Conservation (phyloP, 1,140 invertebrate genomes). For the Eriocheir sinensis region DNA sequence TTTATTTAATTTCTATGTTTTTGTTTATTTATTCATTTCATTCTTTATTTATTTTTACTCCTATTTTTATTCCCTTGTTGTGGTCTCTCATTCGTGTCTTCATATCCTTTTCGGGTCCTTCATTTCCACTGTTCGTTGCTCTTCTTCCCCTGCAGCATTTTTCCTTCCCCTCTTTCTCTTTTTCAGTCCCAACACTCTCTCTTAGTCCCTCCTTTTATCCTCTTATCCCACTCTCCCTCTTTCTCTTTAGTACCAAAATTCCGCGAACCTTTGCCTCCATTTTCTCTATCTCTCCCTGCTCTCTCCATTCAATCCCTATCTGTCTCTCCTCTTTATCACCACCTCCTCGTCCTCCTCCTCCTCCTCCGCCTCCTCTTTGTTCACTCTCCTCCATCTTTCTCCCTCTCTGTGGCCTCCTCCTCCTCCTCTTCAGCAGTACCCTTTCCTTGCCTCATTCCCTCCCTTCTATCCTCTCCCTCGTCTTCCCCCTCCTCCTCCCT, state of each 20-base stretch:
- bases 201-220: not conserved
- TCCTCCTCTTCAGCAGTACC: not conserved
- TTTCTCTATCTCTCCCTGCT: not conserved
- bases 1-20: not conserved
- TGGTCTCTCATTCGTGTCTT: not conserved
- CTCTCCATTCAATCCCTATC: not conserved
- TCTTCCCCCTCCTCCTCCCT: not conserved
- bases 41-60: no score
- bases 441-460: not conserved
- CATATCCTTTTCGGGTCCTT: not conserved
- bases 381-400: not conserved
- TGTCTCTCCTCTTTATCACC: not conserved
- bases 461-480: not conserved
- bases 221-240: not conserved
- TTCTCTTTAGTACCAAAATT: not conserved
- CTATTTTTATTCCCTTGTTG: not conserved
- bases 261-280: not conserved
- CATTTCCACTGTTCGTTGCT: not conserved
- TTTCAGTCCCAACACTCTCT: not conserved
- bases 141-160: not conserved
- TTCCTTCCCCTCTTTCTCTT: not conserved
- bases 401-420: not conserved
- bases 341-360: not conserved
- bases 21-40: not conserved
- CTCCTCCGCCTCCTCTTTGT: not conserved